Percentiles rank a stretch among this genome's conserved stretches.
These are phyloP conservation scores for Pristionchus arcanus DNA, from an alignment of 2,888 invertebrate genomes.

Conservation along the genomic window DNA sequence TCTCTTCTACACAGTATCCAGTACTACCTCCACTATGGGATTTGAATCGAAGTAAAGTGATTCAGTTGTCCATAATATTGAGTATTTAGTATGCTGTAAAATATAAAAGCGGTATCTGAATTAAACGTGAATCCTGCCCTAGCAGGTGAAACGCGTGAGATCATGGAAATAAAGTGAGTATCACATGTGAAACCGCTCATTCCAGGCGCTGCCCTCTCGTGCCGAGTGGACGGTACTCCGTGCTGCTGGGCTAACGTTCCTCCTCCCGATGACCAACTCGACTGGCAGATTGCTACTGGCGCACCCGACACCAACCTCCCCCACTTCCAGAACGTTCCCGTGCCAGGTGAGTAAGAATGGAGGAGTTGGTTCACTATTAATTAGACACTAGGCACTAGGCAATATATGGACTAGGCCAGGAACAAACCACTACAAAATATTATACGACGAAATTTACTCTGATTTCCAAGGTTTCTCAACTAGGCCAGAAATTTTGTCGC, in stretches of 20 bases:
- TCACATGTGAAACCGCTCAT: background rate
- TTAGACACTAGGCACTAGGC: too few species aligned
- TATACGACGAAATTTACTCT: too few species aligned
- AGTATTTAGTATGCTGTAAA: too few species aligned
- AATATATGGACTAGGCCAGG: too few species aligned
- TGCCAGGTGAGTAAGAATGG: constrained; percentile 57
- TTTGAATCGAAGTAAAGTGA: background rate
- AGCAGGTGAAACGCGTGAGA: background rate
- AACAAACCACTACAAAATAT: too few species aligned
- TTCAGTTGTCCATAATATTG: background rate
- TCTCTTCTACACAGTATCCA: background rate
- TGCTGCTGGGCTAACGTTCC: constrained; percentile 79
- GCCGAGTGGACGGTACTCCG: constrained; percentile 76
- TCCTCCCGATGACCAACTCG: constrained; percentile 78
- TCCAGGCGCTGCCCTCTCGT: constrained; percentile 69
- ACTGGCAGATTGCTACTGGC: constrained; percentile 77
- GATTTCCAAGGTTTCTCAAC: too few species aligned
- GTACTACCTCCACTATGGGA: background rate
- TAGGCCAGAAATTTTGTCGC: too few species aligned
- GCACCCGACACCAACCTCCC: constrained; percentile 61
- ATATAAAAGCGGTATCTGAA: too few species aligned
- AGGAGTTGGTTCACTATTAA: too few species aligned
- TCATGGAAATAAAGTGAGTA: background rate
- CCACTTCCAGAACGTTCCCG: constrained; percentile 62
- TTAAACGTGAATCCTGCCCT: too few species aligned